Base-by-base conservation (phyloP, 2,888 invertebrate species). In the Pyrocoelia pectoralis region DNA sequence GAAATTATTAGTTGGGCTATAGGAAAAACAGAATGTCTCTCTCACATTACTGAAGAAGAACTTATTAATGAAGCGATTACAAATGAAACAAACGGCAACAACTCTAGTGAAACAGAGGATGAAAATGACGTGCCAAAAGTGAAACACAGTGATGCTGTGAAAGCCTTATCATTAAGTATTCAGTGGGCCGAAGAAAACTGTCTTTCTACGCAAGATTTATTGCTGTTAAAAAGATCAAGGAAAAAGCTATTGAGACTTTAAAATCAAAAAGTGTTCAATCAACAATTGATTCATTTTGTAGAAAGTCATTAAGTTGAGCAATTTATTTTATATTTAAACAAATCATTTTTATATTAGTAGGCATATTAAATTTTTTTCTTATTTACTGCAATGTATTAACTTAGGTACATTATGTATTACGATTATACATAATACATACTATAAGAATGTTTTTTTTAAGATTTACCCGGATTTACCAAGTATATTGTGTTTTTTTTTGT, bases 41-140 rank as follows among this genome's bases (percentile, higher is more conserved):
- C 19, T 13, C 24, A 28, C 12, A 10, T 24, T 13, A 50, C 50
- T 24, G 50, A 50, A 50, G 28, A 50, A 28, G 50, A 50, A 10
- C 24, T 49, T n/a, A 13, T 50, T 2, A 10, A 14, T 8, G 28
- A 49, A 5, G 24, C 10, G 9, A 5, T 24, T 12, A 28, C 1
- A 2, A 1, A 3, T 33, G 8, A 33, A 6, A 6, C 3, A 12
- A 12, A 17, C 1, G 19, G 2, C 2, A 12, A 19, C 15, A 12
- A 49, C 10, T 17, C n/a, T 10, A 6, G 1, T 24, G 10, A 6
- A 14, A 2, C 18, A n/a, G 49, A 19, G 15, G 24, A 49, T 49
- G 49, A 15, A 19, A 49, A 18, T 17, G 10, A 15, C 2, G 18
- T 17, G 12, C 3, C 24, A 5, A 49, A 14, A 49, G 15, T 49